Conservation (phyloP, 2,113 vertebrate species). For the Lepus americanus region DNA sequence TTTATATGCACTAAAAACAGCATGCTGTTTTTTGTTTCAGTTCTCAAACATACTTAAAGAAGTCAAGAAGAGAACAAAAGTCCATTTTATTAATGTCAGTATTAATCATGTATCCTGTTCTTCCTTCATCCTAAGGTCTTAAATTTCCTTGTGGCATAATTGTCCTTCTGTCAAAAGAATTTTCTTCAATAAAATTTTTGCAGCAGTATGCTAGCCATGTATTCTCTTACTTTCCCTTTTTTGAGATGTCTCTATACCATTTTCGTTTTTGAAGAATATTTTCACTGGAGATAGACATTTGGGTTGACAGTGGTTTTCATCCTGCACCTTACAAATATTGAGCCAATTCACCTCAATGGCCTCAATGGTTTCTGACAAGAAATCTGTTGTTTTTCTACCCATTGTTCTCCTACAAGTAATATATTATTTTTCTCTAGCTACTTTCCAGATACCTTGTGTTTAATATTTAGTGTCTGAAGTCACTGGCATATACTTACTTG, state of each 20-base stretch:
- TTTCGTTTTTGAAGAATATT: slow-evolving; percentile 26
- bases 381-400: not conserved
- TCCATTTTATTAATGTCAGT: not conserved
- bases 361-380: not conserved
- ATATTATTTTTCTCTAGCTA: not conserved
- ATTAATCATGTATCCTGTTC: not conserved
- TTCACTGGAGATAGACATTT: not conserved
- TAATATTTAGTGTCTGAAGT: not conserved
- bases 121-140: not conserved
- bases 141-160: not conserved
- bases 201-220: not conserved
- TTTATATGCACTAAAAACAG: not conserved
- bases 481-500: not conserved
- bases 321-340: not conserved
- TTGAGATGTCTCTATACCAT: not conserved
- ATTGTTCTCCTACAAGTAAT: not conserved
- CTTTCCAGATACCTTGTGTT: not conserved
- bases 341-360: not conserved
- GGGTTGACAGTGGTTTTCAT: not conserved
- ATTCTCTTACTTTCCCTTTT: not conserved
- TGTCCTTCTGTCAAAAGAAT: not conserved
- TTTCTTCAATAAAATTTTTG: not conserved
- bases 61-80: not conserved
- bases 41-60: not conserved
- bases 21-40: not conserved